These are phyloP conservation scores for Chloropsis hardwickii DNA, from an alignment of 2,113 vertebrate genomes.

Conservation along the genomic window DNA sequence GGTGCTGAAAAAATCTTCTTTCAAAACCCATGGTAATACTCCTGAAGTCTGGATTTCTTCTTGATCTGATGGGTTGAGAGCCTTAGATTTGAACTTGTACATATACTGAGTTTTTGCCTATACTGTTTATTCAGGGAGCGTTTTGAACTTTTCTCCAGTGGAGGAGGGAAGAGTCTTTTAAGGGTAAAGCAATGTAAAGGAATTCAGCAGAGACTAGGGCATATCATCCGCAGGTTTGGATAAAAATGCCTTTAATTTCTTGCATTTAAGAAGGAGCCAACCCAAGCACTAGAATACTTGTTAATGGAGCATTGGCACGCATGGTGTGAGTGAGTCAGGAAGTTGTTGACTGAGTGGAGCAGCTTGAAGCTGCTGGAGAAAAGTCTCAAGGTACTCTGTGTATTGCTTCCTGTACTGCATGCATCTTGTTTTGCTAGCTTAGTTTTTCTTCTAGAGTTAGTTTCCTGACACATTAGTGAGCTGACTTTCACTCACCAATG, in stretches of 20 bases:
- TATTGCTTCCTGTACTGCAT: not conserved
- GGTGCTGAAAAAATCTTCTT: not conserved
- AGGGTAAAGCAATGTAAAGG: not conserved
- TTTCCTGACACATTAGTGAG: not conserved
- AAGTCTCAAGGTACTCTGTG: not conserved
- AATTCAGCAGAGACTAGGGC: not conserved
- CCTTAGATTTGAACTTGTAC: not conserved
- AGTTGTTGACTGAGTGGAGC: not conserved
- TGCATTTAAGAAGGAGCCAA: not conserved
- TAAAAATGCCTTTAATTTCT: not conserved
- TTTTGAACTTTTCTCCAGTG: not conserved
- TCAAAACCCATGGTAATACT: not conserved
- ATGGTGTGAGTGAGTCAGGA: not conserved
- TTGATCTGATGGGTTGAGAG: not conserved
- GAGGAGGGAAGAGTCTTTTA: not conserved
- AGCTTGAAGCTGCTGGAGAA: not conserved
- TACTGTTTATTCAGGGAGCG: not conserved
- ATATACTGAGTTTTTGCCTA: not conserved
- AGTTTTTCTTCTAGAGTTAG: not conserved
- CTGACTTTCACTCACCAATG: not conserved
- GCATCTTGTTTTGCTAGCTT: not conserved
- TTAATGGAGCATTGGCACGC: rapidly evolving
- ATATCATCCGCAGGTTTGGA: not conserved
- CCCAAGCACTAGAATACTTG: not conserved
- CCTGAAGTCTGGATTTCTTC: not conserved